Conservation (phyloP, 2,113 vertebrate species). For the Mesoclemmys tuberculata region DNA sequence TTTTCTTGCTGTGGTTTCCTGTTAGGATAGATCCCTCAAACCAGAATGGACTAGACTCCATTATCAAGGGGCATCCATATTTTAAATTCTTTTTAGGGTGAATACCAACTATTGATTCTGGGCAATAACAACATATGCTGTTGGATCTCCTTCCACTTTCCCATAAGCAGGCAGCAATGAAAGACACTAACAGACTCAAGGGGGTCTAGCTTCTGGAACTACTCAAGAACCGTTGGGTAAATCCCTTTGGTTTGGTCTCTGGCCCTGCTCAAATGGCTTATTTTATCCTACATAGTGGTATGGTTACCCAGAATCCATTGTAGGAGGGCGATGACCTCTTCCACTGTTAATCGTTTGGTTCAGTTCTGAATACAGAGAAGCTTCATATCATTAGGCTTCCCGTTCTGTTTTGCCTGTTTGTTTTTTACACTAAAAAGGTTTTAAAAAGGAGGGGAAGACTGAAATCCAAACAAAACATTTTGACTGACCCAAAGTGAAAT, state of each 20-base stretch:
- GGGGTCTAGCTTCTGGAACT: neutral
- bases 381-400: neutral
- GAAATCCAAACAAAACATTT: no score
- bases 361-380: neutral
- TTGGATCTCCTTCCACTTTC: neutral
- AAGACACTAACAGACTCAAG: fast-evolving
- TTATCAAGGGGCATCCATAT: neutral
- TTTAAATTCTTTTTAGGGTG: slow-evolving; percentile 5
- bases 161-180: neutral
- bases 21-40: fast-evolving
- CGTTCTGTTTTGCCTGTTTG: neutral
- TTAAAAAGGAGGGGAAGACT: no score
- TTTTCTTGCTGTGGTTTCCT: neutral
- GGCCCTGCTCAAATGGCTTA: neutral
- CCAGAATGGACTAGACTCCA: neutral
- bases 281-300: neutral
- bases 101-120: neutral
- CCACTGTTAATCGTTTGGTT: neutral
- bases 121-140: fast-evolving
- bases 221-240: neutral
- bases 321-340: neutral
- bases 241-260: neutral
- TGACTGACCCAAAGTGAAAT: no score
- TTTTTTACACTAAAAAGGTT: no score
- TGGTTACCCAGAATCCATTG: neutral